Conservation (phyloP, 2,113 vertebrate species). For the Addax nasomaculatus region DNA sequence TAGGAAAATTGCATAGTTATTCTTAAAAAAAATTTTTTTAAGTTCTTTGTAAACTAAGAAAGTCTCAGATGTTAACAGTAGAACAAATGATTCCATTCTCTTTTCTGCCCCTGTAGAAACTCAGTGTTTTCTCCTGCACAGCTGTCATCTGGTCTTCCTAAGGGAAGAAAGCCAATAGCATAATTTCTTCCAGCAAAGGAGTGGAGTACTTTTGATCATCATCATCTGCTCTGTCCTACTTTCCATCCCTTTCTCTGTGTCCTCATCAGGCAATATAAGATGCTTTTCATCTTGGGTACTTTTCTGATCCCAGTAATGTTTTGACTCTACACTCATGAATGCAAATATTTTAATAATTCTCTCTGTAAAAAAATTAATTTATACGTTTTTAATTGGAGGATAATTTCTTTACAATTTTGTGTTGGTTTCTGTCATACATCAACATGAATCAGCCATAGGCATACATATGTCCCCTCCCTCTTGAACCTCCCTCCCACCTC, state of each 20-base stretch:
- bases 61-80: not conserved
- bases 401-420: not conserved
- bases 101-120: not conserved
- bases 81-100: not conserved
- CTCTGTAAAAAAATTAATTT: not conserved
- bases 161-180: not conserved
- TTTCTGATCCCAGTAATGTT: not conserved
- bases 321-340: not conserved
- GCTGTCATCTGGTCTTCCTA: not conserved
- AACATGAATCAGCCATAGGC: not conserved
- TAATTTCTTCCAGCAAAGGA: not conserved
- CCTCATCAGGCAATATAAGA: not conserved
- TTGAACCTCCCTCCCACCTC: not conserved
- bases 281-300: not conserved
- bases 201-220: not conserved
- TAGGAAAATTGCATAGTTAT: not conserved
- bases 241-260: not conserved
- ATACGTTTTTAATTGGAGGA: not conserved
- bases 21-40: not conserved
- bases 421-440: not conserved
- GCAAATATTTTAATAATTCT: not conserved
- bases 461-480: not conserved
- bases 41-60: not conserved
- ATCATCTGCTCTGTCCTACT: not conserved
- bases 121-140: not conserved